Base-by-base conservation (phyloP, 2,888 invertebrate genomes). In the Lasioglossum villosulum region DNA sequence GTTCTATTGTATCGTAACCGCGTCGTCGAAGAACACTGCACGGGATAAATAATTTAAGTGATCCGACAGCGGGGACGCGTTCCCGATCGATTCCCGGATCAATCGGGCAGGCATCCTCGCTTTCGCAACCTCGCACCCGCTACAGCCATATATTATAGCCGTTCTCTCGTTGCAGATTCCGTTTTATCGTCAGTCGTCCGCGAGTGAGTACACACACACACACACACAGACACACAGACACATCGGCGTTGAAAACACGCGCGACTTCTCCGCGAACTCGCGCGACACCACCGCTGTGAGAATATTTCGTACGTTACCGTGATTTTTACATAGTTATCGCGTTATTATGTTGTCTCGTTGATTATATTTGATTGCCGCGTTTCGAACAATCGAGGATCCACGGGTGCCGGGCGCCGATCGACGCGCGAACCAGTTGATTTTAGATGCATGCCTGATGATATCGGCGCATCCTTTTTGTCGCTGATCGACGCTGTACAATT, bases 401-500 rank as follows among this genome's bases (percentile, higher is more conserved):
- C 68, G 56, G 77, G n/a, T 79, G 84, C 87, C 84, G 76, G 66
- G 76, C 83, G 83, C 87, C 82, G 83, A 83, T 83, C 80, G 80
- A 89, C 27, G 66, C 66, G 59, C 78, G 39, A 73, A 80, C 45
- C n/a, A n/a, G 73, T 70, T 66, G 75, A 70, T 83, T 56, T 82
- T 76, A 81, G 70, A 77, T 71, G 73, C 74, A 85, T 48, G 90
- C 83, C 89, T 52, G 52, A 88, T 84, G 85, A 90, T 45, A 45
- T 85, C 88, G 90, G 84, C 39, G 68, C 88, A 87, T 89, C 82
- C 89, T 87, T 84, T 84, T 88, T 90, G 93, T 89, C 91, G 91
- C 91, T 93, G 93, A 91, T 92, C 92, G 92, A 93, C 92, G 92
- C 93, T 94, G 94, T 94, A 94, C 92, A 94, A 93, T 94, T 92